Evolutionary conservation across 2,113 vertebrate genomes (phyloP), one percentile per base, ranked within the genome.

Genomic region (Reinhardtius hippoglossoides): DNA sequence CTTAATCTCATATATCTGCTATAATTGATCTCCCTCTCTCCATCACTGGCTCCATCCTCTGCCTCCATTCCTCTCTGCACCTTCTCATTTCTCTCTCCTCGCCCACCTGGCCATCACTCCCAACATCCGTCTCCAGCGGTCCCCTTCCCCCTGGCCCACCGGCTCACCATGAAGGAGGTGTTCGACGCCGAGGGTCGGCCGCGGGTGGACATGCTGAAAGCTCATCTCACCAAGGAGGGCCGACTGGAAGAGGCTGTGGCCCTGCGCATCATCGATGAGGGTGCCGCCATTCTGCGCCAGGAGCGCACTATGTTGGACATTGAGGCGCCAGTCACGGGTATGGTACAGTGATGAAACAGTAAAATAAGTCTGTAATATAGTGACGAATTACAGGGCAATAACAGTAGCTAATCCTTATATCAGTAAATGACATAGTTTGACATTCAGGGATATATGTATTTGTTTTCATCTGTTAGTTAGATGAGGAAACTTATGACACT

Each of bases 281-380:
- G 95, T 1, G 95, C 93, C 21, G 91, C 94, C 85, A 95, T 96
- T 81, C 90, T 96, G 81, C 93, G 95, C 58, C 95, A 95, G 85
- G 95, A 96, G 87, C 94, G 94, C 88, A 96, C 95, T 60, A 96
- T 96, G 94, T 87, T 96, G 92, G 95, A 96, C 84, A 95, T 96
- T 35, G 95, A 96, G 87, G 95, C 95, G 12, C 95, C 95, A 42
- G 95, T 96, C 89, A 96, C 95, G 84, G 95, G 95, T 95, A 83
- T 48, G 76, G 48, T 31, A 13, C 2, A n/a, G 16, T 44, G 44
- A 59, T 24, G 23, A 31, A 54, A 27, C 18, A 1, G 0, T 6
- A 16, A 12, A 56, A 23, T 15, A 0, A 57, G 14, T 62, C 35
- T 44, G 35, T 48, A 12, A 48, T 71, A 52, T 27, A 60, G 18